Evolutionary conservation across 2,113 vertebrate genomes (phyloP), one percentile per base, ranked within the genome.

Genomic region (Platichthys flesus): DNA sequence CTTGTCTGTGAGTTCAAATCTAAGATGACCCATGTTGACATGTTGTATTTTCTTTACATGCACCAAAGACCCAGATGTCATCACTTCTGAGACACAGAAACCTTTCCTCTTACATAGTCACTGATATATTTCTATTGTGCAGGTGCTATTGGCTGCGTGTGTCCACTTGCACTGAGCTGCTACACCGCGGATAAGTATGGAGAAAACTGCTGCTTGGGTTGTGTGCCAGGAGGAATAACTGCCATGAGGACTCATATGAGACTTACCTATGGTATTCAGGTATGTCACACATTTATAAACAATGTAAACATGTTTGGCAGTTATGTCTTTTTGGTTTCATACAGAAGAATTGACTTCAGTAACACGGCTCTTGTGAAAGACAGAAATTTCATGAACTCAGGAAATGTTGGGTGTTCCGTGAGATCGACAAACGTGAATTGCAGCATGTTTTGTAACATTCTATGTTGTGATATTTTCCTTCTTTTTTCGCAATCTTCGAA

Each of bases 211-310:
- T 94, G 92, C 52, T 79, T 95, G 76, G 92, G 90, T 3, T 90
- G 76, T 61, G 23, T 95, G 54, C 94, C 94, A 28, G 95, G 95
- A 61, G 94, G 95, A 7, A 57, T 93, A 60, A 84, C 94, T 3
- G 95, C 95, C 9, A 71, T 95, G 80, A 91, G 95, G 76, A 96
- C 95, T 67, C 95, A 96, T 47, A 96, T 96, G 94, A 94, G 95
- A 62, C 86, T 95, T 72, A 95, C 95, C 0, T 96, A 95, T 47
- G 94, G 94, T 45, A 95, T 96, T 69, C 88, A 95, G 91, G 95
- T 96, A 75, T 49, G 87, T 75, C 20, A 26, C 18, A 67, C 4
- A n/a, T 56, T 10, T 51, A 21, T 13, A 62, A n/a, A n/a, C 15
- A 12, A 51, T 21, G 14, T 57, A 47, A 47, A 1, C 4, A 16